phyloP scores from a whole-genome alignment of 2,888 invertebrate genomes.

The Erebia aethiops region DNA sequence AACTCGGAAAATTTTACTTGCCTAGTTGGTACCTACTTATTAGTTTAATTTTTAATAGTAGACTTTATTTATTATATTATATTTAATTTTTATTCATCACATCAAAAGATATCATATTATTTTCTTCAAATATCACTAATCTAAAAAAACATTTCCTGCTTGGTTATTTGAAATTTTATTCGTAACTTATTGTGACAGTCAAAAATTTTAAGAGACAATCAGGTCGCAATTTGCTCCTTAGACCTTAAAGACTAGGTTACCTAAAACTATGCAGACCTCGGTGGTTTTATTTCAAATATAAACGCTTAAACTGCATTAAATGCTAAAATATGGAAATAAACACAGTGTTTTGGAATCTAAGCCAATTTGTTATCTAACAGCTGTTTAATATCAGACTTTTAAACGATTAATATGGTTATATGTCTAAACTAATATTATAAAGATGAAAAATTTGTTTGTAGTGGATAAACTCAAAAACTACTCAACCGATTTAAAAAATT shows the following conservation, averaged over 20 bases:
- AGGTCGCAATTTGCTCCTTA: conserved; percentile 22
- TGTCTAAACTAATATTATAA: too few relatives aligned
- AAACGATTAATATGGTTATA: conserved; percentile 16
- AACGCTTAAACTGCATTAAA: conserved; percentile 27
- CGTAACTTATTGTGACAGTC: conserved; percentile 5
- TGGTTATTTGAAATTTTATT: background rate
- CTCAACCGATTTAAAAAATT: too few relatives aligned
- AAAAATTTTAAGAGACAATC: conserved; percentile 19
- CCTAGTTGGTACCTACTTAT: background rate
- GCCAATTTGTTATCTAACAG: conserved; percentile 3
- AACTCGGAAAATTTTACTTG: background rate
- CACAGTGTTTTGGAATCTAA: conserved; percentile 15
- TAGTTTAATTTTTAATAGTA: background rate
- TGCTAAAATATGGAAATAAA: conserved; percentile 11
- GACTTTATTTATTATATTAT: too few relatives aligned
- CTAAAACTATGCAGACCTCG: conserved; percentile 33
- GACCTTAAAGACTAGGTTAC: background rate
- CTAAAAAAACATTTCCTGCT: conserved; percentile 10
- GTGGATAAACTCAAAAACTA: too few relatives aligned
- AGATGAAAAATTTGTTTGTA: too few relatives aligned
- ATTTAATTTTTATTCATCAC: background rate
- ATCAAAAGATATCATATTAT: background rate
- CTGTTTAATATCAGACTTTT: conserved; percentile 22
- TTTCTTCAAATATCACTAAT: background rate
- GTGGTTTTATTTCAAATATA: conserved; percentile 24